These are phyloP conservation scores for Atherinomorus stipes DNA, from an alignment of 2,113 vertebrate species.

Conservation along the genomic window DNA sequence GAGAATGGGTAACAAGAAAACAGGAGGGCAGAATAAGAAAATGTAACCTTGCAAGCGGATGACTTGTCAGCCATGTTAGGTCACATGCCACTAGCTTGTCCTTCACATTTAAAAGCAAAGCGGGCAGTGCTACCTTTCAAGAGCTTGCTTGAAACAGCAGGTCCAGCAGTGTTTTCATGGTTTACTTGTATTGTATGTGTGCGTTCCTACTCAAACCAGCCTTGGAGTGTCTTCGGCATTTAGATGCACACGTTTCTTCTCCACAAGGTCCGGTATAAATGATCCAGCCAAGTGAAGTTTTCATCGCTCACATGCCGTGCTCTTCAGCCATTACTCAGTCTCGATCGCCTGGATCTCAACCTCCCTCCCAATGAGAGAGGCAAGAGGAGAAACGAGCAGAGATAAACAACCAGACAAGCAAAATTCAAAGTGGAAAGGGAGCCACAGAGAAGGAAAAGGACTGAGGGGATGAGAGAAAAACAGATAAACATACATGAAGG, in stretches of 20 bases:
- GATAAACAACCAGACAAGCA: slow-evolving; percentile 72
- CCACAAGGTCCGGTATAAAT: slow-evolving; percentile 56
- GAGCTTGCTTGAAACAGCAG: slow-evolving; percentile 12
- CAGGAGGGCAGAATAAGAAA: slow-evolving; percentile 21
- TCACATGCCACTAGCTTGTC: slow-evolving; percentile 7
- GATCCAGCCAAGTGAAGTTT: slow-evolving; percentile 56
- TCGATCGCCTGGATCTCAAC: slow-evolving; percentile 68
- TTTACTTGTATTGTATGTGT: slow-evolving; percentile 19
- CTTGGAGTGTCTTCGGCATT: slow-evolving; percentile 51
- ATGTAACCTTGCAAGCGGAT: slow-evolving; percentile 7
- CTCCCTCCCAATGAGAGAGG: slow-evolving; percentile 58
- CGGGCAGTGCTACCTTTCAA: slow-evolving; percentile 18
- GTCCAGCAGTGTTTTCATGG: not conserved
- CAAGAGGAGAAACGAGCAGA: slow-evolving; percentile 61
- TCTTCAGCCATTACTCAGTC: slow-evolving; percentile 74
- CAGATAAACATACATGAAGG: slow-evolving; percentile 50
- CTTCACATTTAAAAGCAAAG: slow-evolving; percentile 1
- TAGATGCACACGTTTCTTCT: slow-evolving; percentile 68
- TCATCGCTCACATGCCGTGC: slow-evolving; percentile 67
- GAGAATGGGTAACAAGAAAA: slow-evolving; percentile 44
- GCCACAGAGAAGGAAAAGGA: slow-evolving; percentile 27
- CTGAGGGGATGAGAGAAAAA: slow-evolving; percentile 19
- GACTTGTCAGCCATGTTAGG: slow-evolving; percentile 3
- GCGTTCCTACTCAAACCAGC: slow-evolving; percentile 22
- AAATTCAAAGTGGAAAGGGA: slow-evolving; percentile 58